Conservation (phyloP, 1,140 invertebrate genomes). For the Saccostrea cuccullata region DNA sequence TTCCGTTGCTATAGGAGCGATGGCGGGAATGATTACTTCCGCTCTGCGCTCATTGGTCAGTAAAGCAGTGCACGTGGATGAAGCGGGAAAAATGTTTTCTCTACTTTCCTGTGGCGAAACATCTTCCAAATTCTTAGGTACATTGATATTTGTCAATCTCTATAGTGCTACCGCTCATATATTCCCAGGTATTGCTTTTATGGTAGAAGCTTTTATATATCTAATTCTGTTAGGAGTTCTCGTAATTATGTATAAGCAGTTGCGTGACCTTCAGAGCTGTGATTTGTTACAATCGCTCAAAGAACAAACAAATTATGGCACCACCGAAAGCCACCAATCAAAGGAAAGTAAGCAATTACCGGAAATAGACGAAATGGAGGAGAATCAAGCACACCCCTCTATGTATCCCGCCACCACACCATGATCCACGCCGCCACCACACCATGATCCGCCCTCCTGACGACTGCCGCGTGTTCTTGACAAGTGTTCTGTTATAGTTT, state of each 20-base stretch:
- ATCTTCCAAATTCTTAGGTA: conserved; percentile 73
- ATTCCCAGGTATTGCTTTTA: conserved; percentile 72
- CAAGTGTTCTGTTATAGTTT: background rate
- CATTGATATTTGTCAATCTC: conserved; percentile 73
- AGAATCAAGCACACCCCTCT: conserved; percentile 50
- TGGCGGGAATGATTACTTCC: conserved; percentile 73
- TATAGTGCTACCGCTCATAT: conserved; percentile 72
- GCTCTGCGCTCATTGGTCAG: conserved; percentile 73
- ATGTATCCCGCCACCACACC: conserved; percentile 61
- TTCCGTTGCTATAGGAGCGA: conserved; percentile 70
- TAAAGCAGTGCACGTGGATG: conserved; percentile 71
- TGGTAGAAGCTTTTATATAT: conserved; percentile 69
- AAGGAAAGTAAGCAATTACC: conserved; percentile 47
- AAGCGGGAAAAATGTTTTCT: conserved; percentile 74
- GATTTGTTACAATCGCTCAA: conserved; percentile 59
- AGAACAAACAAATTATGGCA: conserved; percentile 49
- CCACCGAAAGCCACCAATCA: conserved; percentile 7
- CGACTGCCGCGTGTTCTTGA: background rate
- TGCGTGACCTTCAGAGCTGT: conserved; percentile 59
- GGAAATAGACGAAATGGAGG: conserved; percentile 61
- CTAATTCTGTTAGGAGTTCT: conserved; percentile 62
- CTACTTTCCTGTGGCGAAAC: conserved; percentile 73
- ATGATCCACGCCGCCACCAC: conserved; percentile 45
- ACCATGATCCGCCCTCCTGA: conserved; percentile 46
- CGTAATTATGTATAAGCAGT: conserved; percentile 60